Evolutionary conservation across 2,113 vertebrate genomes (phyloP).

Genomic region (Rhabdornis inornatus): DNA sequence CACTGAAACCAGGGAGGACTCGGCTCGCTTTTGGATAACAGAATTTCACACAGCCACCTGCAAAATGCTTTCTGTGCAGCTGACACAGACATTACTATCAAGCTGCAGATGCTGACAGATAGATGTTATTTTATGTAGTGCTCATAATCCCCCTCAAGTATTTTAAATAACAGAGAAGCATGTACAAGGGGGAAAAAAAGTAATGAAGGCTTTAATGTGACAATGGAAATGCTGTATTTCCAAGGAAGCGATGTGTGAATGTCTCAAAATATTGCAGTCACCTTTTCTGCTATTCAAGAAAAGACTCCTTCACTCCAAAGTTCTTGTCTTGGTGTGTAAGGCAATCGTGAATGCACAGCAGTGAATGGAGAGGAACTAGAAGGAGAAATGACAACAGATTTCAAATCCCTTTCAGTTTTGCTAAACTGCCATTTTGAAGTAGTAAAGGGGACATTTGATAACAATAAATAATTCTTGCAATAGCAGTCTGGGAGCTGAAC

Average conservation of each 20-base stretch:
- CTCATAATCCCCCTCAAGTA: accelerated
- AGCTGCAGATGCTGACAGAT: not conserved
- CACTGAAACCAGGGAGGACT: not conserved
- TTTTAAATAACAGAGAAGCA: not conserved
- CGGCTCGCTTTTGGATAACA: accelerated
- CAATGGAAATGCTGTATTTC: not conserved
- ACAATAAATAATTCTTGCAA: not conserved
- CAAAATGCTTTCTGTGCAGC: not conserved
- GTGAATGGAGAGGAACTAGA: not conserved
- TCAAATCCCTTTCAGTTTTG: not conserved
- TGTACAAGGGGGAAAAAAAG: accelerated
- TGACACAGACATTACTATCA: not conserved
- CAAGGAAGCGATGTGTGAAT: not conserved
- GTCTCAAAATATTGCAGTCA: not conserved
- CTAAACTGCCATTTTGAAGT: not conserved
- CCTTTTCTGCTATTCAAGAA: not conserved
- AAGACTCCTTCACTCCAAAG: not conserved
- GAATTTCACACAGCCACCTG: not conserved
- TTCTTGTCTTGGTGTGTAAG: not conserved
- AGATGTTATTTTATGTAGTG: not conserved
- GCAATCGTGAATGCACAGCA: not conserved
- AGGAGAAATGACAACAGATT: not conserved
- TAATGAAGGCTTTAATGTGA: not conserved
- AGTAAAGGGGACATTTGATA: not conserved
- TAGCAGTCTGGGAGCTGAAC: not conserved